These are phyloP conservation scores for Craterocephalus amniculus DNA, from an alignment of 2,797 vertebrate genomes.

Conservation along the genomic window DNA sequence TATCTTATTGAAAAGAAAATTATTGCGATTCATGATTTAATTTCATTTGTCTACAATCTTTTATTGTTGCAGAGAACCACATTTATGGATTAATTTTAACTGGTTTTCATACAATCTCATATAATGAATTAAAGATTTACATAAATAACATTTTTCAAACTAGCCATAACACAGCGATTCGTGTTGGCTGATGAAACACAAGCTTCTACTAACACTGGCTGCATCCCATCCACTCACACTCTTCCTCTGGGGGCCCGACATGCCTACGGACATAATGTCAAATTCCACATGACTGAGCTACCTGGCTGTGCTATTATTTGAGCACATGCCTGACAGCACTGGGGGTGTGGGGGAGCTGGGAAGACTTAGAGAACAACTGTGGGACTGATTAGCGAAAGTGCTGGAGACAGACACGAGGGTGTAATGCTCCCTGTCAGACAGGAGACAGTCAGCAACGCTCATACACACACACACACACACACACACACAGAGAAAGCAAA, in stretches of 20 bases:
- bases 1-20: neutral
- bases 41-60: neutral
- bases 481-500: neutral
- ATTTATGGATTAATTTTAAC: neutral
- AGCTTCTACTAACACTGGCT: slow-evolving; percentile 59
- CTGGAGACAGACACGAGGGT: slow-evolving; percentile 51
- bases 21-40: too few relatives aligned
- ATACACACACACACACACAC: too few relatives aligned
- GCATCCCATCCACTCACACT: slow-evolving; percentile 66
- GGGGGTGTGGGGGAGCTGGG: slow-evolving; percentile 7
- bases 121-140: neutral
- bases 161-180: neutral
- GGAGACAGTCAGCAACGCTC: slow-evolving; percentile 29
- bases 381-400: slow-evolving; percentile 67
- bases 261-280: slow-evolving; percentile 73
- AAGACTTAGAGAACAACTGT: slow-evolving; percentile 55
- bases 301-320: slow-evolving; percentile 74
- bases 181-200: slow-evolving; percentile 25
- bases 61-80: neutral
- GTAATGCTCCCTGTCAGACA: slow-evolving; percentile 33
- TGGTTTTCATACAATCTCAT: neutral
- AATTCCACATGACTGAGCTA: slow-evolving; percentile 83
- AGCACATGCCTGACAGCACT: slow-evolving; percentile 66
- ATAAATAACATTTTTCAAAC: neutral
- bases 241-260: slow-evolving; percentile 49